Percentiles rank a stretch among this genome's conserved stretches.
These are phyloP conservation scores for Novumbra hubbsi DNA, from an alignment of 2,797 vertebrate genomes.

Conservation along the genomic window DNA sequence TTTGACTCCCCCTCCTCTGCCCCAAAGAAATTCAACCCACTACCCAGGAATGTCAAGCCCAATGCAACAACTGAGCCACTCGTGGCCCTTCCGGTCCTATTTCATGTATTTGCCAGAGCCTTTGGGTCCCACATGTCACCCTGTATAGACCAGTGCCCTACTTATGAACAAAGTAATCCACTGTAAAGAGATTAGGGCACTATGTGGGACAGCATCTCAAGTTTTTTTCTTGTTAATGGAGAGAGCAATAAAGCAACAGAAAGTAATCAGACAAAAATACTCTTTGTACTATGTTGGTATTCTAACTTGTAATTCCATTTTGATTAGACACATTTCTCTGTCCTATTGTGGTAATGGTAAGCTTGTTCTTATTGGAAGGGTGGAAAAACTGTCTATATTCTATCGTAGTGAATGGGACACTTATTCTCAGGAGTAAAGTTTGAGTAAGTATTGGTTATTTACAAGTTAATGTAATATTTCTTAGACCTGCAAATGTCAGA, in stretches of 20 bases:
- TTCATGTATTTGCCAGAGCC: no score
- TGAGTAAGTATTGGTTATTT: neutral
- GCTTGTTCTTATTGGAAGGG: neutral
- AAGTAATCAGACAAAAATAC: slow-evolving; percentile 59
- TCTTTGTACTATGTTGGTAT: slow-evolving; percentile 57
- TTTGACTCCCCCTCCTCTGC: no score
- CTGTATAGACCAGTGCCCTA: neutral
- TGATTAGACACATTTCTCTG: slow-evolving; percentile 21
- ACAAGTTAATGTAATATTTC: neutral
- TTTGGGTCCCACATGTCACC: neutral
- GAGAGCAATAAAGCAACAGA: slow-evolving; percentile 60
- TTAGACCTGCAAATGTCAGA: neutral
- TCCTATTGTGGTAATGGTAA: neutral
- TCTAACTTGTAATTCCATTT: slow-evolving; percentile 35
- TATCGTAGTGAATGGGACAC: neutral
- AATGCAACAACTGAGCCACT: no score
- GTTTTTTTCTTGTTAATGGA: slow-evolving; percentile 56
- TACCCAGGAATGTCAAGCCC: no score
- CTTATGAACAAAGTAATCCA: neutral
- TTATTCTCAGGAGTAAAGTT: neutral
- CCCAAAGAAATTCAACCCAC: no score
- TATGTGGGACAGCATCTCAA: neutral
- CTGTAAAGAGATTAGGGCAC: neutral
- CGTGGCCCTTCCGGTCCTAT: no score
- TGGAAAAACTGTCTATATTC: neutral